These are phyloP conservation scores for Sylvia borin DNA, from an alignment of 2,797 vertebrate species.

Conservation along the genomic window DNA sequence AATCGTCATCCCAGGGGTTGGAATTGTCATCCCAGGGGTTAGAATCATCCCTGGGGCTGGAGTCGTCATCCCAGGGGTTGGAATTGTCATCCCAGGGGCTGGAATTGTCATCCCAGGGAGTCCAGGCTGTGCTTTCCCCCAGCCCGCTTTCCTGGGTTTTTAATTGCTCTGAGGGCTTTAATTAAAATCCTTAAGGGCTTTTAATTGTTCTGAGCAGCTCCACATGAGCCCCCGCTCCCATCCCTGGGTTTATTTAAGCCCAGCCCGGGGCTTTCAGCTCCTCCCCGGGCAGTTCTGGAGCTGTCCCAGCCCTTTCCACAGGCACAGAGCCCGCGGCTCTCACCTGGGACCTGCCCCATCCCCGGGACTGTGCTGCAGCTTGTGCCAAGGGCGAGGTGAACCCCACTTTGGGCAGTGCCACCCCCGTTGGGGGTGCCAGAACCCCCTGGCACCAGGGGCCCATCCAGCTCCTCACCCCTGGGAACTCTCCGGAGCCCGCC, in stretches of 20 bases:
- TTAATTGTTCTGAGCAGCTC: background rate
- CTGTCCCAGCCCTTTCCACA: rapidly evolving
- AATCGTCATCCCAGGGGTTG: too few relatives aligned
- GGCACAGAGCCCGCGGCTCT: rapidly evolving
- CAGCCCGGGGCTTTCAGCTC: too few relatives aligned
- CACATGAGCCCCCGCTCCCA: background rate
- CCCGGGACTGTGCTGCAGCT: background rate
- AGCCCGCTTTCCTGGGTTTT: background rate
- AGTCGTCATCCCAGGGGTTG: background rate
- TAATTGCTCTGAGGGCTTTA: background rate
- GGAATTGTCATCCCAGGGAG: too few relatives aligned
- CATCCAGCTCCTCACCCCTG: background rate
- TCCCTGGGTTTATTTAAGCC: background rate
- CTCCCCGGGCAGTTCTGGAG: too few relatives aligned
- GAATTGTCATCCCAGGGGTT: too few relatives aligned
- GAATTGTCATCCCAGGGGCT: too few relatives aligned
- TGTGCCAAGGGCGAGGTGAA: background rate
- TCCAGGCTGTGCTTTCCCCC: too few relatives aligned
- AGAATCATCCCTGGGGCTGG: too few relatives aligned
- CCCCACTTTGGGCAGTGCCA: background rate
- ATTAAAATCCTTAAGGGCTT: background rate
- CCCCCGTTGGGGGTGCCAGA: too few relatives aligned
- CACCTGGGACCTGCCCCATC: background rate
- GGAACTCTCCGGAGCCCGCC: too few relatives aligned
- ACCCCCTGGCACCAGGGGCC: background rate